Evolutionary conservation across 2,113 vertebrate species (phyloP), one percentile per base, ranked within the genome.

Genomic region (Aix galericulata): DNA sequence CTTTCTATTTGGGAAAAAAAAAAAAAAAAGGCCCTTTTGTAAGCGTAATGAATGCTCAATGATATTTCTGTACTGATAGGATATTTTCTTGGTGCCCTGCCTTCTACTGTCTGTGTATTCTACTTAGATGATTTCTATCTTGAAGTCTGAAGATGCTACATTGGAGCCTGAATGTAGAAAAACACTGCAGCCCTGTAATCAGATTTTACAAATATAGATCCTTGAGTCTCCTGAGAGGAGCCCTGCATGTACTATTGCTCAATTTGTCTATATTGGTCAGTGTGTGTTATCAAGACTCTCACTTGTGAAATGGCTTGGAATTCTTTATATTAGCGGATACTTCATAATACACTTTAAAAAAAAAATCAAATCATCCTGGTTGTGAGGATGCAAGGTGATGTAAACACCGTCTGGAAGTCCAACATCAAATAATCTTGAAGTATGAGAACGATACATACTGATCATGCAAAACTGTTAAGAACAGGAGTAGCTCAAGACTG

Each of bases 381-480:
- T 77, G 8, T 55, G 22, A 80, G 8, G 67, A 52, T 55, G 8
- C 27, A 91, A 80, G 64, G 32, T 62, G 3, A 13, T 83, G 8
- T 92, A 91, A 97, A 80, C 60, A 12, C 4, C 89, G 64, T 68
- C 38, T 77, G 78, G 25, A 76, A 78, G 17, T 60, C 48, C 29
- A 79, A 32, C 56, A 72, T 60, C 46, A 52, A 8, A 53, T 27
- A 40, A 63, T 46, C 82, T 82, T 22, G 22, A 86, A 81, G 29
- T 72, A 11, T 62, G 23, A 78, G 36, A 62, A 88, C 82, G 90
- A 22, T 81, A 36, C 9, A 8, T 48, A 60, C 50, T 60, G 68
- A 88, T 92, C 94, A 83, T 32, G 26, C 25, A 17, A 78, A 82
- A 69, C 78, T 95, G n/a, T 21, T 68, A 77, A 32, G 29, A 34